Conservation (phyloP, 2,113 vertebrate genomes). For the Etheostoma spectabile region DNA sequence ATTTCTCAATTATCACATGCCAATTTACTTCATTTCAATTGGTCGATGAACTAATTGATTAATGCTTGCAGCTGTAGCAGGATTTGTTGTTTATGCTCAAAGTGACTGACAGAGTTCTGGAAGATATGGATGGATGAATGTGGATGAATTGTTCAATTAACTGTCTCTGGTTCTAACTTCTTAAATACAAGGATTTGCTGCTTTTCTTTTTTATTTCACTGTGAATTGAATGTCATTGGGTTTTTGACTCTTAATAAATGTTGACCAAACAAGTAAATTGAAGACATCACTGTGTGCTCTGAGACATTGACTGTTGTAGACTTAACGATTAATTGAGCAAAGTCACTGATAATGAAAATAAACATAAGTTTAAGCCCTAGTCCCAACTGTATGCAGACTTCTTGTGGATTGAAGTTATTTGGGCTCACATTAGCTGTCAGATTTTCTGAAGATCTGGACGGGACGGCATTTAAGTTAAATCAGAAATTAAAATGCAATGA, state of each 20-base stretch:
- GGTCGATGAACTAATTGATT: background rate
- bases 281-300: background rate
- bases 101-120: background rate
- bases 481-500: slow-evolving; percentile 21
- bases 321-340: background rate
- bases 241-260: background rate
- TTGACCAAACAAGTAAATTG: background rate
- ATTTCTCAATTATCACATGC: background rate
- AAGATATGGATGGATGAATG: background rate
- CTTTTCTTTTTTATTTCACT: background rate
- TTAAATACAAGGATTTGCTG: background rate
- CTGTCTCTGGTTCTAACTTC: background rate
- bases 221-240: background rate
- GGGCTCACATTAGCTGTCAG: background rate
- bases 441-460: background rate
- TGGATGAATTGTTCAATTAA: background rate
- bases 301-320: background rate
- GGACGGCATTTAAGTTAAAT: background rate
- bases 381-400: background rate
- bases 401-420: background rate
- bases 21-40: no score
- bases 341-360: background rate
- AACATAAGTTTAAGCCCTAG: background rate
- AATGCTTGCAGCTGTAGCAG: background rate
- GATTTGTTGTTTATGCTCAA: background rate